Evolutionary conservation across 2,797 vertebrate species (phyloP).

Genomic region (Avahi laniger): DNA sequence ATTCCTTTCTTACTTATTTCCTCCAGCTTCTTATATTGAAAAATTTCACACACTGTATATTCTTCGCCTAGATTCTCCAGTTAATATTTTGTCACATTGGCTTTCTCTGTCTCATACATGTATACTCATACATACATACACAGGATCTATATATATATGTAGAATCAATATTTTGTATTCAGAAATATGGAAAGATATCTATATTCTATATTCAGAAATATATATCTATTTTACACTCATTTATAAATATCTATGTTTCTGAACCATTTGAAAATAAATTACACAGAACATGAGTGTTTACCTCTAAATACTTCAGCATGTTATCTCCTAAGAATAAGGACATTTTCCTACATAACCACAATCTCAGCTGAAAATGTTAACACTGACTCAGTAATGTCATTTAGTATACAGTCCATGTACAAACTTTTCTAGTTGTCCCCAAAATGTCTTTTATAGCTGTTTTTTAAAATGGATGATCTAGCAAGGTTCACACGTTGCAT

Average conservation of each 20-base stretch:
- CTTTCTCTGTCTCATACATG: neutral
- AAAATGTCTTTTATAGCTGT: neutral
- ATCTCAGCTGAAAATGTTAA: conserved; percentile 7
- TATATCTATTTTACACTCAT: neutral
- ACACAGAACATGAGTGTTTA: neutral
- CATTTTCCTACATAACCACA: neutral
- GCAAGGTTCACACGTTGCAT: neutral
- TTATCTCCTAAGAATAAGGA: neutral
- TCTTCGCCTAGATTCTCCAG: neutral
- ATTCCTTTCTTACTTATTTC: conserved; percentile 8
- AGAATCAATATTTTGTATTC: neutral
- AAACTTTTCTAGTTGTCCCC: neutral
- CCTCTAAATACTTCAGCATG: neutral
- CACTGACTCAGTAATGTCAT: neutral
- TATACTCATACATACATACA: neutral
- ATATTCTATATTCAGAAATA: conserved; percentile 18
- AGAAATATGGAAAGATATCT: neutral
- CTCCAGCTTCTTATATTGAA: conserved; percentile 28
- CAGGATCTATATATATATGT: neutral
- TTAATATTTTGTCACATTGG: conserved; percentile 28
- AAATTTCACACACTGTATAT: neutral
- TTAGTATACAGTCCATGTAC: neutral
- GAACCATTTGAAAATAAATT: conserved; percentile 37
- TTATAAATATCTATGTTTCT: conserved; percentile 6
- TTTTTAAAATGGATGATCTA: neutral